Evolutionary conservation across 2,888 invertebrate genomes (phyloP), one percentile per base, ranked within the genome.

Genomic region (Malthinus seriepunctatus): DNA sequence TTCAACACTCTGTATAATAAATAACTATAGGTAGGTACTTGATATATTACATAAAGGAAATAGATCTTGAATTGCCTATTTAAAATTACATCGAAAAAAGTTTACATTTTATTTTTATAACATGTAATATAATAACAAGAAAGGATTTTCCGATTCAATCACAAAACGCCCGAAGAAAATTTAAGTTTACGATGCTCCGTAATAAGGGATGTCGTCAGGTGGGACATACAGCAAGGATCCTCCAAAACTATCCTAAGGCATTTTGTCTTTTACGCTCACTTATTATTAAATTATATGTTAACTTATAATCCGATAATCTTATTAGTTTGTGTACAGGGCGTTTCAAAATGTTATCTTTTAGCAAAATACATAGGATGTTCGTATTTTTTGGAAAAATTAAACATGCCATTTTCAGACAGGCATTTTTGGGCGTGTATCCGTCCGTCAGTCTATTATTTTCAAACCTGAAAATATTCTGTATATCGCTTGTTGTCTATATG

Each of bases 111-210:
- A 23, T 34, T 23, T 52, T 34, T 52, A 52, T 44, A 46, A 32
- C 9, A 31, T 37, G 35, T 37, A 45, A 52, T 45, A 52, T 52
- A 52, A 52, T 32, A 37, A 23, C 39, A 11, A 32, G 47, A 47
- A 37, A 32, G 37, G 54, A 54, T 54, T 46, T 48, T 33, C 39
- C 32, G 32, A 54, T 54, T 48, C 54, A 48, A 54, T 54, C 48
- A 54, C 54, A 52, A 48, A 54, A 46, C 47, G 47, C 54, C 54
- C 45, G 10, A 33, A 48, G 47, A 47, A 54, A 47, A 38, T 31
- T 47, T 39, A n/a, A 31, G 32, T 54, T 54, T 54, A 54, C 32
- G 54, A 48, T 35, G 38, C 39, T 46, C 47, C 39, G 5, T 32
- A 23, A 23, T 23, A 23, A 47, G 54, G 47, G 38, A 48, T 32